phyloP scores from a whole-genome alignment of 1,140 invertebrate species.

The Drosophila lini region DNA sequence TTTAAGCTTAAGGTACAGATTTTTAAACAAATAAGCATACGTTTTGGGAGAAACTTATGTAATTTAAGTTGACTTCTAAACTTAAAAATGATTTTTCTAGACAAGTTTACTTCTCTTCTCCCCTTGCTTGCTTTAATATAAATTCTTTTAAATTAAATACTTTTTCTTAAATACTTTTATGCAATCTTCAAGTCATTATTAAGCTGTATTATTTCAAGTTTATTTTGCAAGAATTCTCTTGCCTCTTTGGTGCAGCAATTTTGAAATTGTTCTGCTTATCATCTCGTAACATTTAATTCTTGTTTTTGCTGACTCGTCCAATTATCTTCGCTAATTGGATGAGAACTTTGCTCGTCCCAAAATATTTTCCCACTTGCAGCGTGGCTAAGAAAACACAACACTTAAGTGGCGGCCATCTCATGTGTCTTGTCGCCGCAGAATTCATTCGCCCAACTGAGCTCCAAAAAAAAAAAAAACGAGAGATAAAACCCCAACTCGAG shows the following conservation, averaged over 20 bases:
- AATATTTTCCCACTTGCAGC: conserved; percentile 27
- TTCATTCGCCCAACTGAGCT: conserved; percentile 23
- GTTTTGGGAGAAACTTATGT: not conserved
- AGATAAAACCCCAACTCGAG: conserved; percentile 16
- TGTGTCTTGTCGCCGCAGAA: conserved; percentile 18
- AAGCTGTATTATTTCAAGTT: not conserved
- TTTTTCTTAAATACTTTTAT: not conserved
- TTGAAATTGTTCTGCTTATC: conserved; percentile 10
- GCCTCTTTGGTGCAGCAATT: conserved; percentile 3
- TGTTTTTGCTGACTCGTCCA: conserved; percentile 20
- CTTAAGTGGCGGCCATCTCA: conserved; percentile 40
- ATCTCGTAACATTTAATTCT: conserved; percentile 11
- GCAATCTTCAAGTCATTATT: not conserved
- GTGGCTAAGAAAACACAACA: conserved; percentile 21
- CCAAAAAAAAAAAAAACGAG: conserved; percentile 11
- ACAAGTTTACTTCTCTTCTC: not conserved
- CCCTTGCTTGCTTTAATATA: not conserved
- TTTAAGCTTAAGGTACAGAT: conserved; percentile 1
- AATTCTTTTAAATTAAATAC: not conserved
- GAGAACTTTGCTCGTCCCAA: conserved; percentile 40
- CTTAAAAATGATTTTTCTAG: too few relatives aligned
- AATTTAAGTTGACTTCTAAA: not conserved
- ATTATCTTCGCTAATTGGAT: conserved; percentile 49
- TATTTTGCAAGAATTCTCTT: conserved; percentile 3
- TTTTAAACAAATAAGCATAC: not conserved